Conservation (phyloP, 2,888 invertebrate species). For the Seira sanloemensis region DNA sequence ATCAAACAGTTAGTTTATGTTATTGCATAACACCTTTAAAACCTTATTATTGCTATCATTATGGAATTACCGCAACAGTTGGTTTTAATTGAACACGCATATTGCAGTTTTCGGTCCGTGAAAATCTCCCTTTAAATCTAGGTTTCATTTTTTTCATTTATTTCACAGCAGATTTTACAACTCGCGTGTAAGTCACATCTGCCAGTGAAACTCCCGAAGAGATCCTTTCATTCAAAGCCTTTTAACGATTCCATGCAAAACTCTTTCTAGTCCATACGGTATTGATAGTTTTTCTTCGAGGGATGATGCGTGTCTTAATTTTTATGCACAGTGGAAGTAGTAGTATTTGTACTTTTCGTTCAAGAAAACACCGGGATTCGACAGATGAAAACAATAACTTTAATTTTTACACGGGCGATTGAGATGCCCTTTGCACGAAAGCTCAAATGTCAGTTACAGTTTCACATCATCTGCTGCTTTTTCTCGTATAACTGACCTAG, state of each 20-base stretch:
- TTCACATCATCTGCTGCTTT: slow-evolving; percentile 5
- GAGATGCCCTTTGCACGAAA: slow-evolving; percentile 5
- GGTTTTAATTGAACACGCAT: slow-evolving; percentile 6
- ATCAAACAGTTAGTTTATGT: slow-evolving; percentile 3
- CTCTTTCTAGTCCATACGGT: background rate
- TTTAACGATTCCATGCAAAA: background rate
- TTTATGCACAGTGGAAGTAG: background rate
- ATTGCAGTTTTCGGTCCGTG: background rate
- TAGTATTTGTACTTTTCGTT: no score
- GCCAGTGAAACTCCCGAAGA: slow-evolving; percentile 25
- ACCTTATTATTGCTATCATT: background rate
- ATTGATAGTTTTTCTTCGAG: background rate
- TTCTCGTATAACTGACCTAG: background rate
- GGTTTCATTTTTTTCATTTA: no score
- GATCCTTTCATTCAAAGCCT: background rate
- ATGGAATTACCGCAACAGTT: background rate
- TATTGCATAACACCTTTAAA: background rate
- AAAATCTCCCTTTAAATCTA: background rate
- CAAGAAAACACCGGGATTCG: slow-evolving; percentile 10
- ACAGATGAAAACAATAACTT: slow-evolving; percentile 14
- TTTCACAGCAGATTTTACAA: background rate
- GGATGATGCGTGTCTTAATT: slow-evolving; percentile 1
- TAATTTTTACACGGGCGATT: background rate
- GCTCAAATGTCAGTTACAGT: background rate
- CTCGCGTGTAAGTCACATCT: slow-evolving; percentile 53